These are phyloP conservation scores for Argyra leucocephala DNA, from an alignment of 2,888 invertebrate species.

Conservation along the genomic window DNA sequence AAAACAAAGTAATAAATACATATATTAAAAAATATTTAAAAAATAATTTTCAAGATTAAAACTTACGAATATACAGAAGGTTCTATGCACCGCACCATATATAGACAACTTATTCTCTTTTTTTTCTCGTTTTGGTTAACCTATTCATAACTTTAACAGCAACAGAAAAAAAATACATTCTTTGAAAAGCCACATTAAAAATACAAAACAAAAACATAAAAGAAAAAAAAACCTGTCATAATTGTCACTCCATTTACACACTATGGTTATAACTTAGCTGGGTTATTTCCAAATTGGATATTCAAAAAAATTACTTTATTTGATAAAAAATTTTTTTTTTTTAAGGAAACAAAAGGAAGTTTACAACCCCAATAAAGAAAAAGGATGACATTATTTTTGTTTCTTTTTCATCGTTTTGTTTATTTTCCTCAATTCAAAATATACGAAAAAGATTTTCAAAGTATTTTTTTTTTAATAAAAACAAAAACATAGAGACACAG, in stretches of 20 bases:
- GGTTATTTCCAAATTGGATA: too few species aligned
- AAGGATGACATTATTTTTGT: background rate
- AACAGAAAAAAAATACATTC: background rate
- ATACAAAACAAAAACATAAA: background rate
- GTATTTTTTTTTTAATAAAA: too few species aligned
- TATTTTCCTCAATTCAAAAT: too few species aligned
- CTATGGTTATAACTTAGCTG: background rate
- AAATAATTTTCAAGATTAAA: too few species aligned
- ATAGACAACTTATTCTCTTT: too few species aligned
- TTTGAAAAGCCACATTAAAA: background rate
- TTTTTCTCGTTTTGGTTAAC: background rate
- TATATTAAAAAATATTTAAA: too few species aligned
- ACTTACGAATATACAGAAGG: too few species aligned
- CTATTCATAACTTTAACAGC: background rate
- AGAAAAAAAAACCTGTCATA: background rate
- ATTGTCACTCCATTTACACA: constrained; percentile 1
- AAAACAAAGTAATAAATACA: too few species aligned
- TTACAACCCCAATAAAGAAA: background rate
- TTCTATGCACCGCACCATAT: background rate
- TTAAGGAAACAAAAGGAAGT: background rate
- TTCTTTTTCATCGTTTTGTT: too few species aligned
- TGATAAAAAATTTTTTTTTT: background rate
- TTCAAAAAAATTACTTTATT: background rate
- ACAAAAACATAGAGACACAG: too few species aligned
- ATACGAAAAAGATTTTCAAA: too few species aligned